phyloP scores from a whole-genome alignment of 2,888 invertebrate genomes.

The Drosophila diplacantha region DNA sequence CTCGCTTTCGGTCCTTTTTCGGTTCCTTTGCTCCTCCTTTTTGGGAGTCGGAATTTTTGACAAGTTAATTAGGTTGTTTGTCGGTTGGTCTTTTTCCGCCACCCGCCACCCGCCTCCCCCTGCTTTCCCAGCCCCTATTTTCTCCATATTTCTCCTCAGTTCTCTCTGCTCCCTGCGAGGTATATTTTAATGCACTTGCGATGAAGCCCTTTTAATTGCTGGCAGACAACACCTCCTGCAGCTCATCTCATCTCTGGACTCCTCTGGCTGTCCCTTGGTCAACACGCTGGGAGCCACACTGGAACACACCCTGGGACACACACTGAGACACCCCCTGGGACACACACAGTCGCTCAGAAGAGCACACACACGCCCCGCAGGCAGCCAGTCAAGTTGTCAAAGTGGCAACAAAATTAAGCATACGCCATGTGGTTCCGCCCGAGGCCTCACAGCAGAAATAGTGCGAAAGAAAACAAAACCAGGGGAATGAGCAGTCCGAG shows the following conservation, averaged over 20 bases:
- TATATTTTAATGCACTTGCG: constrained; percentile 58
- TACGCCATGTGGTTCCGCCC: constrained; percentile 38
- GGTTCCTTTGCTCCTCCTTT: constrained; percentile 23
- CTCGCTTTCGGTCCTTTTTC: constrained; percentile 6
- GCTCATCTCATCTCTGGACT: constrained; percentile 2
- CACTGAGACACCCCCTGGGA: not conserved
- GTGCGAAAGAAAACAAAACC: not conserved
- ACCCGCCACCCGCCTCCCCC: too few species aligned
- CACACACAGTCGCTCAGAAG: not conserved
- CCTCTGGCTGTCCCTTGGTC: constrained; percentile 16
- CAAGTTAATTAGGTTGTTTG: constrained; percentile 65
- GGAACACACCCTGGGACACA: not conserved
- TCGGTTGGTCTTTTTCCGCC: constrained; percentile 15
- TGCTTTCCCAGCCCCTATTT: not conserved
- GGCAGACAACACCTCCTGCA: constrained; percentile 38
- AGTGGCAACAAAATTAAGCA: constrained; percentile 34
- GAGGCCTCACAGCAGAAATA: constrained; percentile 5
- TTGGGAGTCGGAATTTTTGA: constrained; percentile 54
- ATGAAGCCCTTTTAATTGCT: constrained; percentile 58
- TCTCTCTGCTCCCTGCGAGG: not conserved
- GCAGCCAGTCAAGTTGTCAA: constrained; percentile 37
- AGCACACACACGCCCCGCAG: constrained; percentile 10
- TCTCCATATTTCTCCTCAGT: not conserved
- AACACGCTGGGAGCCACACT: not conserved
- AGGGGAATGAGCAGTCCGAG: constrained; percentile 12